Base-by-base conservation (phyloP, 2,113 vertebrate species). In the Hippolais icterina region DNA sequence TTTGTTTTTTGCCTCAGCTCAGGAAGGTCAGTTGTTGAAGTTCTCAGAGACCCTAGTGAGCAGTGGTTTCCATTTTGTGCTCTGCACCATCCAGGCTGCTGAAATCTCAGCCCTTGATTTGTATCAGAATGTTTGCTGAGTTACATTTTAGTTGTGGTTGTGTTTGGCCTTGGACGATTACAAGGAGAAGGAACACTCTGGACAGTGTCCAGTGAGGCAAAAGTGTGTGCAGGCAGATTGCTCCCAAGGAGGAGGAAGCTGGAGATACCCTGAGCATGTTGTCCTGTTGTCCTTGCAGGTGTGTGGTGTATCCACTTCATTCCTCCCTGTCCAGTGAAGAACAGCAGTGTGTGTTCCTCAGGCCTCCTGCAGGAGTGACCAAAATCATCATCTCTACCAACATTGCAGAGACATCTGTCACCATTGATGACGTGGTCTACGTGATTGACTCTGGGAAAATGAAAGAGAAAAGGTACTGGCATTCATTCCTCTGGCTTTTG, bases 331-430 rank as follows among this genome's bases (percentile, higher is more conserved):
- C 99, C 83, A 99, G 98, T 89, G 99, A 99, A 91, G 99, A 99
- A 47, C 99, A 99, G 94, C 99, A 99, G 95, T 98, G 98, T 5
- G 99, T 99, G 83, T 99, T 99, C 96, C 96, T 97, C 61, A 98
- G 98, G 14, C 99, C 99, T 50, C 98, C 98, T 6, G 74, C 96
- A 3, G 99, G 99, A 22, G 98, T 99, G 71, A 99, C 96, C 42
- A 99, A 99, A 97, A 99, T 99, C 91, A 99, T 99, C 89, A 99
- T 99, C 96, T 99, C 99, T 91, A 99, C 99, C 82, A 99, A 99
- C 96, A 99, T 99, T 57, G 99, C 99, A 9, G 99, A 99, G 97
- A 99, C 99, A 1, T 99, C 99, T 16, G 98, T 99, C 76, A 99
- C 99, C 96, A 99, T 99, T 2, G 99, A 99, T 63, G 99, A 99